A percentile compares a stretch with the other conserved stretches of the same genome.
phyloP scores from a whole-genome alignment of 2,113 vertebrate species.

The Entomyzon cyanotis region DNA sequence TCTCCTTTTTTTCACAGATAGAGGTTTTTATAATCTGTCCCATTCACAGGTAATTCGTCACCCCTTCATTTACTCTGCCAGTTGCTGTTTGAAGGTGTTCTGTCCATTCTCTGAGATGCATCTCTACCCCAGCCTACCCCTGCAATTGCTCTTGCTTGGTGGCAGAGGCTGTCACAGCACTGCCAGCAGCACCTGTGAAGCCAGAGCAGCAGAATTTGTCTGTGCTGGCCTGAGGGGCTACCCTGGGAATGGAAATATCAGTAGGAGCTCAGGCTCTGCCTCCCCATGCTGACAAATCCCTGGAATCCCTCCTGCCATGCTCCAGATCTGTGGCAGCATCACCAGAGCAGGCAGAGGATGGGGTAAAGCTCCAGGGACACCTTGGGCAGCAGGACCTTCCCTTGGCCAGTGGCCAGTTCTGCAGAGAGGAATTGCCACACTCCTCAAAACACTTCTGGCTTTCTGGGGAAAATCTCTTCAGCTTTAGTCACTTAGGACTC shows the following conservation, averaged over 20 bases:
- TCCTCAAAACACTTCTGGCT: neutral
- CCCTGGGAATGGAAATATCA: neutral
- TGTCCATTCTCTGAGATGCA: neutral
- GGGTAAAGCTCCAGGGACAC: neutral
- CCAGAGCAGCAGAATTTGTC: neutral
- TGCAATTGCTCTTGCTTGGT: neutral
- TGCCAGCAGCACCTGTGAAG: neutral
- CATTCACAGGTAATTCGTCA: neutral
- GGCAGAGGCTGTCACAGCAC: neutral
- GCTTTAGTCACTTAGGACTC: neutral
- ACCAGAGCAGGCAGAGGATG: neutral
- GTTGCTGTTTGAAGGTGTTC: neutral
- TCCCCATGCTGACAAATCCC: fast-evolving
- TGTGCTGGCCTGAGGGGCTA: neutral
- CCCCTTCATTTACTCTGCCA: neutral
- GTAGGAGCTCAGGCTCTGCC: fast-evolving
- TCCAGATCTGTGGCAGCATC: no score
- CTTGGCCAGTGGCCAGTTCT: neutral
- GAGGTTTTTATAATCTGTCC: neutral
- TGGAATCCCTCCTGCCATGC: neutral
- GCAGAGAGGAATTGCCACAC: neutral
- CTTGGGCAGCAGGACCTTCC: neutral
- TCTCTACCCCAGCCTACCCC: neutral
- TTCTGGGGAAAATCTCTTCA: neutral
- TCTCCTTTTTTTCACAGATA: neutral